Conservation (phyloP, 1,140 invertebrate genomes). For the Apis laboriosa region DNA sequence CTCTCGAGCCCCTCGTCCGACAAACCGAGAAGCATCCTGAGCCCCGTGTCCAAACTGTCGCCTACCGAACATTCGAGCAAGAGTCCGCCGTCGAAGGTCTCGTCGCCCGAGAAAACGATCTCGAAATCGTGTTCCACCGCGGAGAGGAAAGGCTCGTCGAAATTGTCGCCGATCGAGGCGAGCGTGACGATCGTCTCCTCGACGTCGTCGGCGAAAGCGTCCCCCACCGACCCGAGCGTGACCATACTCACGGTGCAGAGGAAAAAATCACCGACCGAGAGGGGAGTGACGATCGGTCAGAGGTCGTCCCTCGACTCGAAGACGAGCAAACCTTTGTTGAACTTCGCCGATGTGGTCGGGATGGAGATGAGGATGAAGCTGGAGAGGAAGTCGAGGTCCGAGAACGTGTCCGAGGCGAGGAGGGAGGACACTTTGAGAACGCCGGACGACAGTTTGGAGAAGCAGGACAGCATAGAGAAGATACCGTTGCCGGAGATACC, state of each 20-base stretch:
- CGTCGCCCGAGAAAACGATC: slow-evolving; percentile 62
- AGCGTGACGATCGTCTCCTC: slow-evolving; percentile 16
- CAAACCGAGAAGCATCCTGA: slow-evolving; percentile 70
- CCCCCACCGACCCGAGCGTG: slow-evolving; percentile 71
- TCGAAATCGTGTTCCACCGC: slow-evolving; percentile 69
- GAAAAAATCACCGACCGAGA: slow-evolving; percentile 66
- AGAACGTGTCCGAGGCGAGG: slow-evolving; percentile 28
- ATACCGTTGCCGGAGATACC: slow-evolving; percentile 78
- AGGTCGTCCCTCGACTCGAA: slow-evolving; percentile 61
- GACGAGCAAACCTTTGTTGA: slow-evolving; percentile 59
- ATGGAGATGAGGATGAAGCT: slow-evolving; percentile 77
- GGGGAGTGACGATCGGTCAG: slow-evolving; percentile 35
- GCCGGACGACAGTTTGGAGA: slow-evolving; percentile 75
- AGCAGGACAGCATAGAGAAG: slow-evolving; percentile 78
- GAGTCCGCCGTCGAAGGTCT: slow-evolving; percentile 65
- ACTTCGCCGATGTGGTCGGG: slow-evolving; percentile 74
- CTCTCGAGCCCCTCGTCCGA: slow-evolving; percentile 67
- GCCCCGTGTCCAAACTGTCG: slow-evolving; percentile 74
- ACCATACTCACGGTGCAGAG: slow-evolving; percentile 78
- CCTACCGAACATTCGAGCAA: slow-evolving; percentile 64
- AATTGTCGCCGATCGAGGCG: slow-evolving; percentile 71
- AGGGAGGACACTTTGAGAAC: slow-evolving; percentile 72
- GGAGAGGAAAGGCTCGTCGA: slow-evolving; percentile 71
- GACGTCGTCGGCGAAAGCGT: slow-evolving; percentile 57
- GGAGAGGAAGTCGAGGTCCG: slow-evolving; percentile 63